Conservation (phyloP, 2,113 vertebrate genomes). For the Pipra filicauda region DNA sequence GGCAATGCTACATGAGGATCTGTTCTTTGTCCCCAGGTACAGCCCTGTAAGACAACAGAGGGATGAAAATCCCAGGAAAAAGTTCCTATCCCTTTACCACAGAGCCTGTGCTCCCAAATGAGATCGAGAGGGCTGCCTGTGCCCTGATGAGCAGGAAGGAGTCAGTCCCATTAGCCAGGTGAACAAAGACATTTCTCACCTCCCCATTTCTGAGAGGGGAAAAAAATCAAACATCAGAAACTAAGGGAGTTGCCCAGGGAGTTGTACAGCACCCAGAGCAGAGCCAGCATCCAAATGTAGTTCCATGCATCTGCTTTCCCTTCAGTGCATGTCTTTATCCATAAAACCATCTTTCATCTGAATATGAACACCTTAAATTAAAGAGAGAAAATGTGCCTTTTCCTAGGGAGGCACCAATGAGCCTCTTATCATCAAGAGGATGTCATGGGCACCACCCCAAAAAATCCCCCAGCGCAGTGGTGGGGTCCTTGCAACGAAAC, state of each 20-base stretch:
- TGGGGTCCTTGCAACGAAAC: neutral
- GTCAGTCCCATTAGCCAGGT: neutral
- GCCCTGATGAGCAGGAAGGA: neutral
- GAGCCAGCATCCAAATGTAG: neutral
- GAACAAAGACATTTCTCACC: neutral
- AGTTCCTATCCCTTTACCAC: too few relatives aligned
- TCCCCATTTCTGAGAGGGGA: neutral
- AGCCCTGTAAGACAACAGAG: neutral
- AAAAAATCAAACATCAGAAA: neutral
- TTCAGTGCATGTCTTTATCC: rapidly evolving
- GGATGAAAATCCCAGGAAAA: neutral
- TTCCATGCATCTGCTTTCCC: neutral
- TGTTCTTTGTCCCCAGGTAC: neutral
- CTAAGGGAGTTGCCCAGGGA: neutral
- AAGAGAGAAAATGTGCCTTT: neutral
- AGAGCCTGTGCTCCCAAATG: neutral
- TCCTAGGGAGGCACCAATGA: neutral
- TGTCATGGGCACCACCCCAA: neutral
- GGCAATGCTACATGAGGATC: neutral
- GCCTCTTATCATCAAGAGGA: neutral
- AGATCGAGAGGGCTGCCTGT: neutral
- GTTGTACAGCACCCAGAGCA: rapidly evolving
- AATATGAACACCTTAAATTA: neutral
- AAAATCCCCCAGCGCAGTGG: rapidly evolving
- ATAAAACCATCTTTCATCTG: neutral